Evolutionary conservation across 2,888 invertebrate species (phyloP).

Genomic region (Chrysina gloriosa): DNA sequence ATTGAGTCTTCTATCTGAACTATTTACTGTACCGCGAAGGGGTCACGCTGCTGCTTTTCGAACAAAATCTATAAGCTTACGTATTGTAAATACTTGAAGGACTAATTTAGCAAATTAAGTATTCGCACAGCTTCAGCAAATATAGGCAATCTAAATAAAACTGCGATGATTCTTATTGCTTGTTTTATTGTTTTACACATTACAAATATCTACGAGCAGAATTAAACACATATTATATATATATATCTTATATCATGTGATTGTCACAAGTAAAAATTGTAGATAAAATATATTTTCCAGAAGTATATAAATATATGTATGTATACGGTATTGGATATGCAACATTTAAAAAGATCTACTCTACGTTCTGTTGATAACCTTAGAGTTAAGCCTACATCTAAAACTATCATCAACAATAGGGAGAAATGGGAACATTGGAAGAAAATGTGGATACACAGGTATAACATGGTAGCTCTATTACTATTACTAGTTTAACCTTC

Average conservation of each 20-base stretch:
- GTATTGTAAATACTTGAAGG: too few relatives aligned
- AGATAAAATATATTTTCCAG: conserved; percentile 55
- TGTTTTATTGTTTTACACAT: conserved; percentile 34
- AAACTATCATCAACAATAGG: neutral
- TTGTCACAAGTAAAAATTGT: conserved; percentile 59
- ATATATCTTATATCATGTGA: conserved; percentile 49
- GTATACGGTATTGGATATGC: conserved; percentile 39
- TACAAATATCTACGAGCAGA: conserved; percentile 31
- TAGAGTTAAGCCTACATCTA: neutral
- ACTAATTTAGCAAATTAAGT: too few relatives aligned
- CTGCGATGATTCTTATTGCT: conserved; percentile 7
- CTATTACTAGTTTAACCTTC: neutral
- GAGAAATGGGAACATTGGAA: neutral
- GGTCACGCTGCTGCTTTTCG: too few relatives aligned
- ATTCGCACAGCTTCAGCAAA: too few relatives aligned
- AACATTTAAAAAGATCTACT: conserved; percentile 20
- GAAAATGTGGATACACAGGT: neutral
- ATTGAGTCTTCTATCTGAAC: too few relatives aligned
- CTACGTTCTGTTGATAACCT: neutral
- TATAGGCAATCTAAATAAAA: neutral
- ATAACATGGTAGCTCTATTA: neutral
- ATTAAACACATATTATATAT: conserved; percentile 23
- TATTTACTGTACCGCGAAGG: too few relatives aligned
- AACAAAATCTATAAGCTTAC: too few relatives aligned
- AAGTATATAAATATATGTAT: conserved; percentile 41